phyloP scores from a whole-genome alignment of 2,888 invertebrate genomes.

The Nomada hirtipes region DNA sequence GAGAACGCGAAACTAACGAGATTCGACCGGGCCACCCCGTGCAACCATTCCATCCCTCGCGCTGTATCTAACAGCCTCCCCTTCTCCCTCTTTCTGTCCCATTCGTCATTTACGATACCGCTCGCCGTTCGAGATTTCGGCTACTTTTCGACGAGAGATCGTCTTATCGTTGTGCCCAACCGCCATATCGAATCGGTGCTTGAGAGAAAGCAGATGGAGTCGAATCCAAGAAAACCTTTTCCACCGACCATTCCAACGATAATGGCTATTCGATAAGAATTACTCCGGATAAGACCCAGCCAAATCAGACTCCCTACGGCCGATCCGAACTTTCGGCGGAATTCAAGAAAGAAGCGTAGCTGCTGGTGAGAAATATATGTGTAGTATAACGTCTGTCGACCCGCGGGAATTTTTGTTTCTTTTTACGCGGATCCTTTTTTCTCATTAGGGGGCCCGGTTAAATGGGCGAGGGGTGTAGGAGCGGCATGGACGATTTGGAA shows the following conservation, averaged over 20 bases:
- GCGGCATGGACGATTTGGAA: conserved; percentile 45
- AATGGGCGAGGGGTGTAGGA: conserved; percentile 31
- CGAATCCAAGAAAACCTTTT: conserved; percentile 44
- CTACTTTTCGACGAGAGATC: conserved; percentile 38
- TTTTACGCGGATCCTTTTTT: conserved; percentile 21
- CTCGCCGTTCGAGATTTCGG: conserved; percentile 27
- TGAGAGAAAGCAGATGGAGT: conserved; percentile 19
- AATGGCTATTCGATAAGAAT: conserved; percentile 59
- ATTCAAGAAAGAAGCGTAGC: conserved; percentile 14
- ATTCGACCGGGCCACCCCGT: conserved; percentile 66
- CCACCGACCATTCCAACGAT: conserved; percentile 24
- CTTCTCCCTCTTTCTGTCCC: not conserved
- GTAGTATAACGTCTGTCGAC: conserved; percentile 16
- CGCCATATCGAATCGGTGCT: conserved; percentile 54
- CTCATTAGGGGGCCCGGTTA: conserved; percentile 41
- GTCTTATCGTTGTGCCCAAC: conserved; percentile 54
- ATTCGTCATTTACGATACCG: conserved; percentile 1
- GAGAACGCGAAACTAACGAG: conserved; percentile 78
- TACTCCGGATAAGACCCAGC: conserved; percentile 41
- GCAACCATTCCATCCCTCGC: conserved; percentile 28
- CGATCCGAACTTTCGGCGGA: conserved; percentile 19
- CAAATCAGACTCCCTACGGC: conserved; percentile 22
- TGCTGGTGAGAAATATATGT: conserved; percentile 30
- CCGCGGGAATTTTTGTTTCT: conserved; percentile 31
- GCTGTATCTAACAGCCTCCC: not conserved